Percentiles rank a stretch among this genome's conserved stretches.
phyloP scores from a whole-genome alignment of 30 jellyfish, hydroid and myxozoan genomes.

The Hydractinia symbiolongicarpus region DNA sequence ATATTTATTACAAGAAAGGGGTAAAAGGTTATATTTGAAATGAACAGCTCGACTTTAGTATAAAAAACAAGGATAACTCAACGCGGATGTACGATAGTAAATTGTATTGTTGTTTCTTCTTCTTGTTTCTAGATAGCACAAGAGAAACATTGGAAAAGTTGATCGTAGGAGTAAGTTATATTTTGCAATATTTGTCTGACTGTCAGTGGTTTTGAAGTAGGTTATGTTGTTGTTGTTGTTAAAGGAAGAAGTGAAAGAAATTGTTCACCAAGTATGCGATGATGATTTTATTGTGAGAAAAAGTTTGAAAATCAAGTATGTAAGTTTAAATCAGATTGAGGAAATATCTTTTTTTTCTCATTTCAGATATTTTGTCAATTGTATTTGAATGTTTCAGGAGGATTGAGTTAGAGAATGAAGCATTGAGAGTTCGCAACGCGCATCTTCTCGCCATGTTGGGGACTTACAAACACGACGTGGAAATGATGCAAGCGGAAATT shows the following conservation, averaged over 20 bases:
- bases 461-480: constrained; percentile 38
- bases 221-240: too few species aligned
- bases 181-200: too few species aligned
- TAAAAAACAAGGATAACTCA: too few species aligned
- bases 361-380: not conserved
- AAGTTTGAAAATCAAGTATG: constrained; percentile 2
- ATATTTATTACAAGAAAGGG: too few species aligned
- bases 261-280: constrained; percentile 10
- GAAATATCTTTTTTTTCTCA: not conserved
- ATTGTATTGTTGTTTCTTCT: not conserved
- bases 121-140: not conserved
- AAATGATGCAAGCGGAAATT: constrained; percentile 54
- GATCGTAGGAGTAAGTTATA: too few species aligned
- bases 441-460: constrained; percentile 31
- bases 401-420: constrained; percentile 44
- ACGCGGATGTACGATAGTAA: too few species aligned
- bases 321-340: not conserved
- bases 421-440: constrained; percentile 39
- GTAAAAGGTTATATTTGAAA: too few species aligned
- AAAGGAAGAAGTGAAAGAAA: not conserved
- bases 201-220: too few species aligned
- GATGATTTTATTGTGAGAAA: not conserved
- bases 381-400: constrained; percentile 25
- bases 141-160: not conserved
- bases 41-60: too few species aligned